Evolutionary conservation across 1,140 invertebrate genomes (phyloP), one percentile per base, ranked within the genome.

Genomic region (Tetragnatha versicolor): DNA sequence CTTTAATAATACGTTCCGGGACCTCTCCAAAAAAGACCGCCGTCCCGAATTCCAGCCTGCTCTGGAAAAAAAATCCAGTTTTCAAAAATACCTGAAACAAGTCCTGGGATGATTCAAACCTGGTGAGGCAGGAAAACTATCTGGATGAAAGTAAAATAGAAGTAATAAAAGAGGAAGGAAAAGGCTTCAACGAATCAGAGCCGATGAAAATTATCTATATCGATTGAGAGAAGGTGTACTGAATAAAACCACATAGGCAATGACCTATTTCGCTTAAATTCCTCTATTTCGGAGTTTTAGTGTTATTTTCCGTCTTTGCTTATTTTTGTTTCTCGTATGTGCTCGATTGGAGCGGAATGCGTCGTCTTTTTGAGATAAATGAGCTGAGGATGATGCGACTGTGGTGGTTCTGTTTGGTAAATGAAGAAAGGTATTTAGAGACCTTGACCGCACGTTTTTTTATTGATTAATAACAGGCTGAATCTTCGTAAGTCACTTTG

Each of bases 221-320:
- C 47, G 47, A 66, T 66, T 29, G 42, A 20, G n/a, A 20, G 17
- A 39, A 37, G 61, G 39, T 68, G 45, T 35, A 39, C 45, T 35
- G 47, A 51, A 14, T 20, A 20, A 53, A 69, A 69, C 31, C 45
- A 25, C 29, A 37, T 37, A 37, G 66, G 7, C 47, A 35, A 53
- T 69, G 45, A 53, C 47, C 42, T 68, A 69, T 69, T 53, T 69
- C 47, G 47, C 31, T 69, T 53, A 53, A 53, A 37, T 69, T 53
- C 47, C 31, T 53, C 45, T 2, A 69, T 37, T 55, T 37, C 39
- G 10, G 14, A 66, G 12, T 63, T 63, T 63, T 53, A 53, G 20
- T 53, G 27, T 53, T 53, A 53, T 25, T 25, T 60, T 60, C 4
- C 17, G 6, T 39, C 22, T 45, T 9, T 7, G 42, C 27, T 42